A percentile compares a stretch with the other conserved stretches of the same genome.
Conservation (phyloP, 2,113 vertebrate species). For the Poeciliopsis occidentalis region DNA sequence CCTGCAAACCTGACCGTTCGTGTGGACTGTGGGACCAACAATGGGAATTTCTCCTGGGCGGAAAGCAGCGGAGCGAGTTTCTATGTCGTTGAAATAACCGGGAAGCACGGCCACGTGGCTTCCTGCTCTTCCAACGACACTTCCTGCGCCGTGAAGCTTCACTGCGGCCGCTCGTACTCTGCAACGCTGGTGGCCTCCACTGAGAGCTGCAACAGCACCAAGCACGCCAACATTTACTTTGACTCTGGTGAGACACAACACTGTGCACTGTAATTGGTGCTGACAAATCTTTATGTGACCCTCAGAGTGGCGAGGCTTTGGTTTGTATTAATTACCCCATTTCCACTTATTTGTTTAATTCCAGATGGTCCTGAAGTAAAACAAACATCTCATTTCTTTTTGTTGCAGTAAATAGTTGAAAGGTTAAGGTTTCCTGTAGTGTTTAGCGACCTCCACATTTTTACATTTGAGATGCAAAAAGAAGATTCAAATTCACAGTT, state of each 20-base stretch:
- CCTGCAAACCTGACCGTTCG: conserved; percentile 59
- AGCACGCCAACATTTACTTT: conserved; percentile 49
- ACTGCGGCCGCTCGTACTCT: conserved; percentile 62
- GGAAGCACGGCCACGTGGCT: conserved; percentile 50
- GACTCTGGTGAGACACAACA: conserved; percentile 56
- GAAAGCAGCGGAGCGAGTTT: conserved; percentile 41
- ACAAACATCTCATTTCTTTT: too few relatives aligned
- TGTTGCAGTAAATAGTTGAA: background rate
- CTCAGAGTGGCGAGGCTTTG: too few relatives aligned
- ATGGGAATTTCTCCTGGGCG: conserved; percentile 62
- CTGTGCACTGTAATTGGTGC: too few relatives aligned
- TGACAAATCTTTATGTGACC: too few relatives aligned
- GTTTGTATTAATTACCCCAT: too few relatives aligned
- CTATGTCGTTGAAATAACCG: conserved; percentile 63
- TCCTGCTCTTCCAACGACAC: conserved; percentile 64
- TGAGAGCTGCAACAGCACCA: conserved; percentile 66
- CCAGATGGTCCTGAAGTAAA: too few relatives aligned
- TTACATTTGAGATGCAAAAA: too few relatives aligned
- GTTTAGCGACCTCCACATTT: too few relatives aligned
- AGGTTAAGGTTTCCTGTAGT: too few relatives aligned
- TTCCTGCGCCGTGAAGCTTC: conserved; percentile 60
- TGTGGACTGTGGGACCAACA: conserved; percentile 71
- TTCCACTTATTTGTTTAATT: too few relatives aligned
- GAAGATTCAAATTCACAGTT: too few relatives aligned
- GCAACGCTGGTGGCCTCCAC: conserved; percentile 72